Evolutionary conservation across 2,113 vertebrate species (phyloP), one percentile per base, ranked within the genome.

Genomic region (Sula dactylatra): DNA sequence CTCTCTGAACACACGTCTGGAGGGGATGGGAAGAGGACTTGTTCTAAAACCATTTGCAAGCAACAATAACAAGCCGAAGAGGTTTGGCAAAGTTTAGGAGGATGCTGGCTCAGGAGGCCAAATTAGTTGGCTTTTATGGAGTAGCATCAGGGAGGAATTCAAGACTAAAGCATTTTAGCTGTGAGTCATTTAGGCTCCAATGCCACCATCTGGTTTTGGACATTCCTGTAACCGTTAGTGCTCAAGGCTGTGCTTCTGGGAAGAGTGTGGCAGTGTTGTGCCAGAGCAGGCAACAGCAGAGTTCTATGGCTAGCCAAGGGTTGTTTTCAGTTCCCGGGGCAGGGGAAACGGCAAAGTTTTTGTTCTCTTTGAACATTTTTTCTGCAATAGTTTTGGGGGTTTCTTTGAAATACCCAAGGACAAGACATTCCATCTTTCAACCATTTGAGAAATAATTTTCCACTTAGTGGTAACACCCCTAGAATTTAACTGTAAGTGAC

Each of bases 61-160:
- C 26, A 81, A 29, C n/a, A 88, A 59, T 8, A 92, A 70, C 45
- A 81, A 86, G 72, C n/a, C 76, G 71, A 78, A 93, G 54, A 62
- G 26, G 14, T 44, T 82, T 95, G 72, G 69, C 86, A 72, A 93
- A 69, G 56, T 56, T 86, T 38, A 32, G 56, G 74, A 86, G 56
- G 80, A 87, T 49, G 73, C 47, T 91, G 77, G 72, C 91, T 91
- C 61, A 86, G 44, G 61, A 92, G 65, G 36, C 36, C 92, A 71
- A 84, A 88, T 86, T 70, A 85, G 81, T 78, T 92, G 85, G 29
- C 79, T 96, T 90, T 93, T 69, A 70, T 92, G 69, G 52, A 92
- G 44, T 14, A 82, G 86, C 83, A 93, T 94, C 72, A 81, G 88
- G 94, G 94, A 94, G 83, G 86, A 96, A 97, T 95, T 91, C 94